These are phyloP conservation scores for Caenorhabditis japonica DNA, from an alignment of 2,888 invertebrate species.

Conservation along the genomic window DNA sequence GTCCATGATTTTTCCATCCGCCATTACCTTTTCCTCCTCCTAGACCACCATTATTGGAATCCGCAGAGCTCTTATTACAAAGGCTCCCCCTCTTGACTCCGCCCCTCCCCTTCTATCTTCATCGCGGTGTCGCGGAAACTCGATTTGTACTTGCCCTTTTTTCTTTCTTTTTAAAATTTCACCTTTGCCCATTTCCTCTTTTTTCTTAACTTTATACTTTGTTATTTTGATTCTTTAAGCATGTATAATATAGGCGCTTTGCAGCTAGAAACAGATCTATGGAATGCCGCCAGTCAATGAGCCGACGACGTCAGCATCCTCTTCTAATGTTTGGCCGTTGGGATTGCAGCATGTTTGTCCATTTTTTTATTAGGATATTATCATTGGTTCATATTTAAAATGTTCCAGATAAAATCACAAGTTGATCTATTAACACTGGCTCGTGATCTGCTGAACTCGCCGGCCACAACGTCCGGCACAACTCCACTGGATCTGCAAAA, in stretches of 20 bases:
- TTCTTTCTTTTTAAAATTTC: background rate
- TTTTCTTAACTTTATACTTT: background rate
- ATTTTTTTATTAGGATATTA: background rate
- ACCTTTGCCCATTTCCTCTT: background rate
- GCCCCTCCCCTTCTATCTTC: conserved; percentile 7
- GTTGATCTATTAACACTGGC: conserved; percentile 38
- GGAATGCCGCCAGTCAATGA: conserved; percentile 49
- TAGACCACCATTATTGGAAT: conserved; percentile 29
- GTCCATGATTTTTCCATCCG: conserved; percentile 34
- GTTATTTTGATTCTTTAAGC: no score
- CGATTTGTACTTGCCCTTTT: conserved; percentile 35
- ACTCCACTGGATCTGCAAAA: conserved; percentile 27
- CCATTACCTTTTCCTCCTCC: conserved; percentile 12
- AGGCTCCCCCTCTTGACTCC: conserved; percentile 15
- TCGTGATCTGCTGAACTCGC: conserved; percentile 18
- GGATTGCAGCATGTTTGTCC: conserved; percentile 17
- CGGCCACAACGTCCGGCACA: conserved; percentile 9
- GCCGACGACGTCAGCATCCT: conserved; percentile 31
- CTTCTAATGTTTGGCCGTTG: conserved; percentile 34
- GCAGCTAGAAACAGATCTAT: no score
- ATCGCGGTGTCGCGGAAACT: background rate
- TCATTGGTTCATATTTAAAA: background rate
- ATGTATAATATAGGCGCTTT: no score
- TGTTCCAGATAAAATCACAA: conserved; percentile 39
- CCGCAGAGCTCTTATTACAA: conserved; percentile 39